Base-by-base conservation (phyloP, 2,797 vertebrate genomes). In the Miichthys miiuy region DNA sequence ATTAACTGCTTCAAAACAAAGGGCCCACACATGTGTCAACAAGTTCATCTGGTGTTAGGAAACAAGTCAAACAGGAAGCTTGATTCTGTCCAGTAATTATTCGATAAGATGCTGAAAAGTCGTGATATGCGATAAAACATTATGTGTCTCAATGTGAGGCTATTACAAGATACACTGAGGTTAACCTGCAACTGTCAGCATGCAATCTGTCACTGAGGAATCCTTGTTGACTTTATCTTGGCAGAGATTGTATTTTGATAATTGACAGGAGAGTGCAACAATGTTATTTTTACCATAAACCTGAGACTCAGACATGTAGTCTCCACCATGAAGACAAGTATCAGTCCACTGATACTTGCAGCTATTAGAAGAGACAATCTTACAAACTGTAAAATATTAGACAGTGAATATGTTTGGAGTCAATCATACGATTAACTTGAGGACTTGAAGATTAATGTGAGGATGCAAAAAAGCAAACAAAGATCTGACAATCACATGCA, bases 181-280 rank as follows among this genome's bases (percentile, higher is more conserved):
- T 1, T 30, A 50, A 34, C 47, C 30, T 56, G 50, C 34, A 61
- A 7, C 61, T 72, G 68, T 66, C 38, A 54, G 30, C 67, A 62
- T 72, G 46, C n/a, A 41, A 25, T 58, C 52, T 78, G 51, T 81
- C 82, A 80, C 55, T 61, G 47, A 67, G 56, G 76, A 76, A 77
- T 82, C 47, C 16, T 18, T 62, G 47, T 23, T 79, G 72, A 72
- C 71, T 82, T 87, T 79, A 52, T 74, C 65, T 89, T 91, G 79
- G 79, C 87, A 80, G 20, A n/a, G n/a, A 25, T 17, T 23, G 16
- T 73, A 30, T 68, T 86, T 80, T 86, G 14, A 5, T 64, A 74
- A 62, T 21, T 68, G 51, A 70, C 67, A 83, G 20, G 7, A 50
- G 27, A 64, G 52, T 69, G 44, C 57, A 70, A 46, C 34, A 17